These are phyloP conservation scores for Neelides folsomi DNA, from an alignment of 2,888 invertebrate genomes.

Conservation along the genomic window DNA sequence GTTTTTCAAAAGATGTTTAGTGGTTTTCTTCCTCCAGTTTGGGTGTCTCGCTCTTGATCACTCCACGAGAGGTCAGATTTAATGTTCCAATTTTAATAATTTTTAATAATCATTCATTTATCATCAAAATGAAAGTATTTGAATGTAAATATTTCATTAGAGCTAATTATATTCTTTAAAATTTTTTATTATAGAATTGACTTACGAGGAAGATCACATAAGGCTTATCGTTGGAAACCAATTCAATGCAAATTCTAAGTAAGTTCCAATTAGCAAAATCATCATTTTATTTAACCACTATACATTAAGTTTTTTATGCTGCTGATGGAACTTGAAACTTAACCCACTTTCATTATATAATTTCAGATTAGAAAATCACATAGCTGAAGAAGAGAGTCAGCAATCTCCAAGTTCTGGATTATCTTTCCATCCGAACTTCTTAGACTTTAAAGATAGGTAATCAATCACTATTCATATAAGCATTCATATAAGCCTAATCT, in stretches of 20 bases:
- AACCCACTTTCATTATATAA: neutral
- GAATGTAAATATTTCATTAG: too few relatives aligned
- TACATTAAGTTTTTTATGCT: neutral
- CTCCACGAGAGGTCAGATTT: constrained; percentile 23
- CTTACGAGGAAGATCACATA: constrained; percentile 26
- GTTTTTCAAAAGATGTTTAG: constrained; percentile 20
- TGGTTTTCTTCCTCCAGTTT: constrained; percentile 23
- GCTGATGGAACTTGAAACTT: neutral
- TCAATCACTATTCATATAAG: neutral
- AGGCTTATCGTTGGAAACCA: constrained; percentile 23
- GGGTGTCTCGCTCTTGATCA: constrained; percentile 28
- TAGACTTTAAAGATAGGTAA: constrained; percentile 59
- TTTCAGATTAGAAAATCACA: constrained; percentile 14
- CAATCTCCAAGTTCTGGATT: constrained; percentile 35
- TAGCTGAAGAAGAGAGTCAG: constrained; percentile 16
- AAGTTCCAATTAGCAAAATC: neutral
- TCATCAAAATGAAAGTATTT: too few relatives aligned
- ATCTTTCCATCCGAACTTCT: constrained; percentile 50
- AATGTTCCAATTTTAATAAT: too few relatives aligned
- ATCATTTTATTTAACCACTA: neutral
- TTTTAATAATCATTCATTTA: too few relatives aligned
- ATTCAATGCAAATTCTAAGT: constrained; percentile 17
- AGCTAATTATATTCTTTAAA: too few relatives aligned
- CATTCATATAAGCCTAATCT: neutral
- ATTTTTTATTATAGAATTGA: constrained; percentile 14